These are phyloP conservation scores for Stegastes partitus DNA, from an alignment of 2,113 vertebrate genomes.

Conservation along the genomic window DNA sequence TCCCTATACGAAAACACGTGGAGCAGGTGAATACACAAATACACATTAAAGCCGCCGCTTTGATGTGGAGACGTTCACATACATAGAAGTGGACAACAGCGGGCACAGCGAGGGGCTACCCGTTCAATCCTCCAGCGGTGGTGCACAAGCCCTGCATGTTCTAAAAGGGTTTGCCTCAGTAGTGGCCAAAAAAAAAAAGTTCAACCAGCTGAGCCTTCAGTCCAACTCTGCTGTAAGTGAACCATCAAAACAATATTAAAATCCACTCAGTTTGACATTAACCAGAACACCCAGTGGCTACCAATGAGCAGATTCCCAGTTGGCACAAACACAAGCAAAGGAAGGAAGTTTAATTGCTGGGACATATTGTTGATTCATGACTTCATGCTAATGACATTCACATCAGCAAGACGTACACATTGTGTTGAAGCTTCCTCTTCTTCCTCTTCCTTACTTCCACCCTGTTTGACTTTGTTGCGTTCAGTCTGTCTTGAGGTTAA, in stretches of 20 bases:
- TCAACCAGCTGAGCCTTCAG: constrained; percentile 9
- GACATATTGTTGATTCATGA: too few species aligned
- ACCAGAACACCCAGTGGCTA: background rate
- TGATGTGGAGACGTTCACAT: constrained; percentile 66
- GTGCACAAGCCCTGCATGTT: constrained; percentile 41
- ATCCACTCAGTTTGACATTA: background rate
- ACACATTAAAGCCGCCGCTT: constrained; percentile 57
- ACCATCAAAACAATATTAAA: constrained; percentile 14
- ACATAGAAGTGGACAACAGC: constrained; percentile 45
- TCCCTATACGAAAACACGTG: constrained; percentile 76
- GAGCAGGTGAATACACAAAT: constrained; percentile 76
- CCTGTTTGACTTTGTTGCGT: too few species aligned
- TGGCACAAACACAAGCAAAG: too few species aligned
- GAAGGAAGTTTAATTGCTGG: too few species aligned
- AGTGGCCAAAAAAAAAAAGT: constrained; percentile 13
- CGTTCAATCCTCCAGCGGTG: constrained; percentile 17
- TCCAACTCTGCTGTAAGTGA: constrained; percentile 2
- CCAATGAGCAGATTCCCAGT: background rate
- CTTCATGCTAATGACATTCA: too few species aligned
- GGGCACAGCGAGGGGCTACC: constrained; percentile 40
- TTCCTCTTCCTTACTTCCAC: too few species aligned
- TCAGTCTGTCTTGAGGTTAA: too few species aligned
- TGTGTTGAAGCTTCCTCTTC: too few species aligned
- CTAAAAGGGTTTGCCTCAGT: constrained; percentile 33
- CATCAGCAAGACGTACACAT: too few species aligned